A percentile compares a stretch with the other conserved stretches of the same genome.
These are phyloP conservation scores for Xestoiulus laeticollis DNA, from an alignment of 2,888 invertebrate species.

Conservation along the genomic window DNA sequence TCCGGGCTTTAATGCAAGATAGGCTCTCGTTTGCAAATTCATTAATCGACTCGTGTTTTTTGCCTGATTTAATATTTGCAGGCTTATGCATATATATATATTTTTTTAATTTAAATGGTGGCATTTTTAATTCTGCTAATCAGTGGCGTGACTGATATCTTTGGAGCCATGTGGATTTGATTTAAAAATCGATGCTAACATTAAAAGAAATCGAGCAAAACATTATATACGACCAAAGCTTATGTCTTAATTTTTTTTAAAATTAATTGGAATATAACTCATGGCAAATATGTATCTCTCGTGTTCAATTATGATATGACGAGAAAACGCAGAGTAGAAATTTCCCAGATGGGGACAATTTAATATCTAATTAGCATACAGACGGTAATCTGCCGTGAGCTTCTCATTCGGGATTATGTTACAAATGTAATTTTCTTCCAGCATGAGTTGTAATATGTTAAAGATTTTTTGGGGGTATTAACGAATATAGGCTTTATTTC, in stretches of 20 bases:
- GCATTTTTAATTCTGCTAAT: constrained; percentile 1
- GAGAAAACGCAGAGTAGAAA: background rate
- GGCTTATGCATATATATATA: no score
- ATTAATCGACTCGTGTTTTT: background rate
- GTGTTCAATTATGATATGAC: background rate
- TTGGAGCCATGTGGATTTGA: background rate
- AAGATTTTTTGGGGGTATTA: background rate
- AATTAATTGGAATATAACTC: background rate
- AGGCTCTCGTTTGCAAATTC: background rate
- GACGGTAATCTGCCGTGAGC: constrained; percentile 23
- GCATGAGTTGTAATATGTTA: background rate
- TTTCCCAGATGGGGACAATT: background rate
- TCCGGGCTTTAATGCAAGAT: background rate
- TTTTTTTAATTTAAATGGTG: background rate
- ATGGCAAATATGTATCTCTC: background rate
- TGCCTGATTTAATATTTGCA: background rate
- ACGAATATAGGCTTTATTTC: background rate
- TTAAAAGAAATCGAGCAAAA: background rate
- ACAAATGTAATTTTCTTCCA: background rate
- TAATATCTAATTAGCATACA: constrained; percentile 21
- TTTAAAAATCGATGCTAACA: background rate
- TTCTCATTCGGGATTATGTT: background rate
- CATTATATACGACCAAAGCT: background rate
- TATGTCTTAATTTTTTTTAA: background rate
- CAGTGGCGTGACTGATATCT: background rate